These are phyloP conservation scores for Prosopocoilus inquinatus DNA, from an alignment of 2,888 invertebrate genomes.

Conservation along the genomic window DNA sequence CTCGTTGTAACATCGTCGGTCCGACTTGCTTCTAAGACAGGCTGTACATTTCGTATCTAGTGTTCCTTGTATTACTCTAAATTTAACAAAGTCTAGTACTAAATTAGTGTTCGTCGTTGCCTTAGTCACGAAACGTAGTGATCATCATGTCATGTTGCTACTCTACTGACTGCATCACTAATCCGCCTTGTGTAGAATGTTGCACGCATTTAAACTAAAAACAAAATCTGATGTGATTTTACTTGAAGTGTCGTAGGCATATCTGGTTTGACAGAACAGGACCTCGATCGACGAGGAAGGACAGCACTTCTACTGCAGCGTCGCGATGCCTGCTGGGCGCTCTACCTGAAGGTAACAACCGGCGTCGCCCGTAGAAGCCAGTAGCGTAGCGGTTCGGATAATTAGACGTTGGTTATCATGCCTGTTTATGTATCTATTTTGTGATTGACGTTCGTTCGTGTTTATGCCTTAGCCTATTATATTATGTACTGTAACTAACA, in stretches of 20 bases:
- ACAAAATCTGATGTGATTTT: conserved; percentile 43
- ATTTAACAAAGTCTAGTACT: conserved; percentile 17
- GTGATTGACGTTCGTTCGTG: neutral
- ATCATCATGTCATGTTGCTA: conserved; percentile 39
- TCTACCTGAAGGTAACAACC: conserved; percentile 38
- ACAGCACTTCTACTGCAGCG: conserved; percentile 1
- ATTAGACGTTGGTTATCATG: conserved; percentile 21
- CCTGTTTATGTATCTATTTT: conserved; percentile 16
- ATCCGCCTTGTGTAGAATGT: conserved; percentile 44
- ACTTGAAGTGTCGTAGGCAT: conserved; percentile 43
- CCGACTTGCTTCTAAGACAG: too few species aligned
- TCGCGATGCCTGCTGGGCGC: conserved; percentile 8
- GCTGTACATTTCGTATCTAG: neutral
- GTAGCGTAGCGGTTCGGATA: conserved; percentile 39
- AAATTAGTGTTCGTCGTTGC: conserved; percentile 35
- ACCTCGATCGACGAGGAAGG: conserved; percentile 22
- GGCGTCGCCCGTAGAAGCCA: conserved; percentile 35
- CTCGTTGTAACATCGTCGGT: too few species aligned
- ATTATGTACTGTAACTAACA: too few species aligned
- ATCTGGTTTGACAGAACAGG: conserved; percentile 29
- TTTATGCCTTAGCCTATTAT: neutral
- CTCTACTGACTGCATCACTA: conserved; percentile 46
- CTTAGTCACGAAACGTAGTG: conserved; percentile 5
- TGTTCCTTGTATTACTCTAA: conserved; percentile 4
- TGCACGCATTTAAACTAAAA: conserved; percentile 38